Evolutionary conservation across 2,888 invertebrate species (phyloP), one percentile per base, ranked within the genome.

Genomic region (Peribatodes rhomboidaria): DNA sequence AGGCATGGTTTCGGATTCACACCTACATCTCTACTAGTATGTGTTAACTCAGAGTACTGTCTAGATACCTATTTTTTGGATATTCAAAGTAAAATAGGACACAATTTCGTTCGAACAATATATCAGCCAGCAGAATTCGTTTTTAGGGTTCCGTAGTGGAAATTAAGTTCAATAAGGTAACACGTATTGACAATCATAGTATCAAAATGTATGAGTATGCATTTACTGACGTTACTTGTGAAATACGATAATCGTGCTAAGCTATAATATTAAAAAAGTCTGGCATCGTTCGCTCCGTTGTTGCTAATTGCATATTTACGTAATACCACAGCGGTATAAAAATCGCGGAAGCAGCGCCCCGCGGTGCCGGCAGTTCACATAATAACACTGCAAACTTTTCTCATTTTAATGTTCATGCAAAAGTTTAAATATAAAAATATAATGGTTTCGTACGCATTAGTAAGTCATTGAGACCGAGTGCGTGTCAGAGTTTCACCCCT

Each of bases 341-440:
- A 53, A 64, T 59, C 64, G 41, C 50, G 69, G 63, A 60, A 61
- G 59, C 54, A 39, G 47, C 66, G 47, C 69, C n/a, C 70, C 69
- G 61, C 62, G 65, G 52, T 6, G 49, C 65, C 59, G 67, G 71
- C 56, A 53, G 54, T 55, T 74, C 72, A 71, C 72, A 83, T 84
- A 85, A 85, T 87, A 87, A 85, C 83, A 84, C 84, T 80, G 79
- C 75, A 75, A 92, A 92, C 90, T 92, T 92, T 92, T 88, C 90
- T 90, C 92, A 90, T 92, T 91, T 90, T 89, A 90, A 91, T 91
- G 87, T 88, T 89, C 83, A 82, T 84, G 88, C 86, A 84, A 87
- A 92, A 92, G 91, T 92, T 92, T 88, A 91, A 92, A 92, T 92
- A 92, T 92, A 91, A 92, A 90, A 91, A 92, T 90, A 91, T 88